These are phyloP conservation scores for Phyllotreta cruciferae DNA, from an alignment of 2,888 invertebrate genomes.

Conservation along the genomic window DNA sequence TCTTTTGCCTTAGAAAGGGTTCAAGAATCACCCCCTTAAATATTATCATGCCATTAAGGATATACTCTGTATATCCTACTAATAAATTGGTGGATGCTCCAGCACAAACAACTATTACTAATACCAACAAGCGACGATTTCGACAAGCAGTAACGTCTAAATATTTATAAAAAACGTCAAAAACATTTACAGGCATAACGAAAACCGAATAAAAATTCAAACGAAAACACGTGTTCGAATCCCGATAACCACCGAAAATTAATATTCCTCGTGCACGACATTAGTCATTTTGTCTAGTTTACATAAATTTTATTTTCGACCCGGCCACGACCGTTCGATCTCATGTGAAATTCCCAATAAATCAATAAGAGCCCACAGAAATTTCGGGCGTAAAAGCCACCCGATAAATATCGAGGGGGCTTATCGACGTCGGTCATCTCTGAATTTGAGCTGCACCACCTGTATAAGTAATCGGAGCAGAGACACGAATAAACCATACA, in stretches of 20 bases:
- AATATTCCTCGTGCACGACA: slow-evolving; percentile 16
- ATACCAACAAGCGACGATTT: no score
- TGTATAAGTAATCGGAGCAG: slow-evolving; percentile 32
- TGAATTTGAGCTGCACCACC: slow-evolving; percentile 35
- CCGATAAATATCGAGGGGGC: slow-evolving; percentile 36
- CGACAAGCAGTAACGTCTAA: slow-evolving; percentile 2
- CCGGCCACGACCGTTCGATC: slow-evolving; percentile 26
- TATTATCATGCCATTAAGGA: no score
- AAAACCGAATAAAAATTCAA: slow-evolving; percentile 10
- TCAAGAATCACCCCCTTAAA: no score
- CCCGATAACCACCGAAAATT: slow-evolving; percentile 17
- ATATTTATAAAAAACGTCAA: slow-evolving; percentile 20
- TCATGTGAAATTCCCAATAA: slow-evolving; percentile 35
- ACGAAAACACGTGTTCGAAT: slow-evolving; percentile 16
- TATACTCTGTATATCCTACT: no score
- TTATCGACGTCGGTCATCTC: slow-evolving; percentile 40
- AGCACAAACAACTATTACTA: no score
- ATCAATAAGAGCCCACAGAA: slow-evolving; percentile 31
- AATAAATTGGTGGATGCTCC: no score
- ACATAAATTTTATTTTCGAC: slow-evolving; percentile 19
- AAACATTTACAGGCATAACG: slow-evolving; percentile 6
- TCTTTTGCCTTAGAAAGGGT: no score
- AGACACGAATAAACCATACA: slow-evolving; percentile 5
- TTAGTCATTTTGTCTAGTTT: slow-evolving; percentile 28
- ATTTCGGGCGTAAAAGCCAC: slow-evolving; percentile 34